A percentile compares a stretch with the other conserved stretches of the same genome.
Conservation (phyloP, 2,797 vertebrate species). For the Peromyscus eremicus region DNA sequence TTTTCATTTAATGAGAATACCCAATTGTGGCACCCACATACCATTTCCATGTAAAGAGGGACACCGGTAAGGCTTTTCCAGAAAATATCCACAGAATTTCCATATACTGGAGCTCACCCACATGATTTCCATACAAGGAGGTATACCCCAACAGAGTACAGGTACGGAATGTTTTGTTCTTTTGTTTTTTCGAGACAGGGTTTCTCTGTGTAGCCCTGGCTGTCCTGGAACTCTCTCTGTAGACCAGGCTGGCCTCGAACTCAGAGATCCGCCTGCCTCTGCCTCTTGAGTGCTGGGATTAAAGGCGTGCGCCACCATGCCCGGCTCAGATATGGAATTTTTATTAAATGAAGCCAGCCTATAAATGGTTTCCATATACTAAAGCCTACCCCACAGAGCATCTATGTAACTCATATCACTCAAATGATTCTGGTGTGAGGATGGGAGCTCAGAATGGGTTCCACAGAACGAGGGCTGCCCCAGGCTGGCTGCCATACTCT, state of each 20-base stretch:
- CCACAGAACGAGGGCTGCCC: not conserved
- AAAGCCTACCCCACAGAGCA: not conserved
- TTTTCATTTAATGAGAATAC: slow-evolving; percentile 52
- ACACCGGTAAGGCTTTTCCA: not conserved
- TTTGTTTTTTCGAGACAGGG: not conserved
- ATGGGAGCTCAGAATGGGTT: not conserved
- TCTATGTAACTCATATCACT: not conserved
- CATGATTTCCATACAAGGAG: not conserved
- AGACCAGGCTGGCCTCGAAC: not conserved
- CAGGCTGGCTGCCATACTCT: not conserved
- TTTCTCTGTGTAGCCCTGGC: not conserved
- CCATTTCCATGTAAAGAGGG: not conserved
- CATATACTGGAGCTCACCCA: not conserved
- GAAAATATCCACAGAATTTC: not conserved
- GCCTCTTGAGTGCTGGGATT: not conserved
- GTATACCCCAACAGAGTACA: not conserved
- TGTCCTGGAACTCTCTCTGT: slow-evolving; percentile 2
- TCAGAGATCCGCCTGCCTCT: not conserved
- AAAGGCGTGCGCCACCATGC: not conserved
- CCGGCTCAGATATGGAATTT: not conserved
- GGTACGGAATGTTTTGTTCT: not conserved
- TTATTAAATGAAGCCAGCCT: not conserved
- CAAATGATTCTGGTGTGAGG: not conserved
- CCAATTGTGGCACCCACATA: not conserved
- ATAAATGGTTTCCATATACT: not conserved